phyloP scores from a whole-genome alignment of 2,797 vertebrate species.

The Leuciscus waleckii region DNA sequence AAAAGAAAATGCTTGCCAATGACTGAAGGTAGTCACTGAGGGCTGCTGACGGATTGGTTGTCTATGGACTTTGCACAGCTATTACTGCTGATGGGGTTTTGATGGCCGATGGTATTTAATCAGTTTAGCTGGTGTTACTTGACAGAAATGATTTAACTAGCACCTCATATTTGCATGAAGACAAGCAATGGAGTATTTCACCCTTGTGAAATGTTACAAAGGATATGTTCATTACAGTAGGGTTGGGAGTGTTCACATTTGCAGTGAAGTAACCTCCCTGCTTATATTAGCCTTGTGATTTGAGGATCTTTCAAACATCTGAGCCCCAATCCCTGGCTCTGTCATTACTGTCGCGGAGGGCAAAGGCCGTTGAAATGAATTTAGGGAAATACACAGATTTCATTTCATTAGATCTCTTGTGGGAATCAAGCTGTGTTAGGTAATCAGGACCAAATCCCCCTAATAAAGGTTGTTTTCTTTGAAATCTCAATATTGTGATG shows the following conservation, averaged over 20 bases:
- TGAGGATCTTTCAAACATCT: not conserved
- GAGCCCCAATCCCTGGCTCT: slow-evolving; percentile 17
- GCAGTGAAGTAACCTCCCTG: not conserved
- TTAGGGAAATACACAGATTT: slow-evolving; percentile 45
- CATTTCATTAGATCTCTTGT: slow-evolving; percentile 73
- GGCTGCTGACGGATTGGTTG: slow-evolving; percentile 42
- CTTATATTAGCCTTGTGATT: not conserved
- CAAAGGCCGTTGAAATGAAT: not conserved
- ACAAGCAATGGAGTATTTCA: not conserved
- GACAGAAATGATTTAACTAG: slow-evolving; percentile 23
- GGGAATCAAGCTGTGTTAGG: slow-evolving; percentile 67
- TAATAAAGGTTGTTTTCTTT: slow-evolving; percentile 68
- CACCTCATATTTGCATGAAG: slow-evolving; percentile 15
- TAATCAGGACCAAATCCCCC: slow-evolving; percentile 68
- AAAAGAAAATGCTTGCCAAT: slow-evolving; percentile 43
- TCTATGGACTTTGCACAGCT: not conserved
- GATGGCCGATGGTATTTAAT: slow-evolving; percentile 48
- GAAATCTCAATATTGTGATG: too few relatives aligned
- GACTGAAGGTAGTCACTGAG: slow-evolving; percentile 48
- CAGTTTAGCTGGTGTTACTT: slow-evolving; percentile 40
- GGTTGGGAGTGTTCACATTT: not conserved
- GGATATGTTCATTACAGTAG: not conserved
- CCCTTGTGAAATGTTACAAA: not conserved
- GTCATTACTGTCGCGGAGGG: not conserved
- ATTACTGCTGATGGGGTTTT: slow-evolving; percentile 51